A percentile compares a stretch with the other conserved stretches of the same genome.
These are phyloP conservation scores for Tokudaia tokunoshimensis DNA, from an alignment of 2,797 vertebrate species.

Conservation along the genomic window DNA sequence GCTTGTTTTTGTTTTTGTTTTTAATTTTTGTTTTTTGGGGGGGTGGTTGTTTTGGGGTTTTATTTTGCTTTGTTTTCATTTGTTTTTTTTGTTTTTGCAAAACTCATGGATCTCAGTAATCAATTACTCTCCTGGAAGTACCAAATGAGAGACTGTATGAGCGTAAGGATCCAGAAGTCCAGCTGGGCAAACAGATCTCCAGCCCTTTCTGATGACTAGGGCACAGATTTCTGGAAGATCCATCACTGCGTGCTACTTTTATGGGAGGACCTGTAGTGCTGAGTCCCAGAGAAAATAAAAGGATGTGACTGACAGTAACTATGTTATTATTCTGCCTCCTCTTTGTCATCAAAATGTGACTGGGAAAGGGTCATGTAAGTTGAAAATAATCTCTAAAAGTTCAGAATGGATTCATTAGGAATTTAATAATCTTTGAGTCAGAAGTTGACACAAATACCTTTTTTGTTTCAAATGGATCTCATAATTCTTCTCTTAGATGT, in stretches of 20 bases:
- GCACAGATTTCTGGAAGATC: not conserved
- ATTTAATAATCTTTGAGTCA: not conserved
- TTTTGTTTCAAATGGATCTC: not conserved
- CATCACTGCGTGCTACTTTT: not conserved
- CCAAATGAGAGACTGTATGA: not conserved
- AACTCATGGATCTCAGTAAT: not conserved
- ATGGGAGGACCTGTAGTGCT: not conserved
- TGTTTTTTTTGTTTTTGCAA: not conserved
- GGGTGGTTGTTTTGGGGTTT: not conserved
- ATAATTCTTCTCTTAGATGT: not conserved
- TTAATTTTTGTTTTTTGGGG: not conserved
- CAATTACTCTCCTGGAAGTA: not conserved
- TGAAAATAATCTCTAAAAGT: not conserved
- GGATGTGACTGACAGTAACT: not conserved
- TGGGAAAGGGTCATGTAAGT: not conserved
- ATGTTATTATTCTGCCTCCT: not conserved
- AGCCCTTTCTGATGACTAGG: not conserved
- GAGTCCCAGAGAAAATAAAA: not conserved
- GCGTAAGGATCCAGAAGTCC: not conserved
- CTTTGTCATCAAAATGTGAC: not conserved
- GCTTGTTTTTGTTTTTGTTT: not conserved
- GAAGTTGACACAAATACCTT: not conserved
- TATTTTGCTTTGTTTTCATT: not conserved
- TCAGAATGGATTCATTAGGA: not conserved
- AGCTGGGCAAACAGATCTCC: not conserved